Conservation (phyloP, 2,113 vertebrate species). For the Cacatua alba region DNA sequence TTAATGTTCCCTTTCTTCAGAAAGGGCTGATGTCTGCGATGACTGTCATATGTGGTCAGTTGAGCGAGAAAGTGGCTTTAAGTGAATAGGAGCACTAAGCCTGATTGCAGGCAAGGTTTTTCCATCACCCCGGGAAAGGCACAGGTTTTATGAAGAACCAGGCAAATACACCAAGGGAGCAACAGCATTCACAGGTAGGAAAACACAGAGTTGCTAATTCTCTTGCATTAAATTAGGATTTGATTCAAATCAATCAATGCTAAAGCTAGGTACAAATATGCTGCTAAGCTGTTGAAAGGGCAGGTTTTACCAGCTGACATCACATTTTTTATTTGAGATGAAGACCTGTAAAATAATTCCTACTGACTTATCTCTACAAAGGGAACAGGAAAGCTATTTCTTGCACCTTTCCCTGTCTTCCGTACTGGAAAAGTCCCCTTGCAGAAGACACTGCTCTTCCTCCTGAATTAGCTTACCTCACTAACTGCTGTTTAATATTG, state of each 20-base stretch:
- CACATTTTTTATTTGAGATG: fast-evolving
- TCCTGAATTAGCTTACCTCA: background rate
- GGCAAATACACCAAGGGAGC: background rate
- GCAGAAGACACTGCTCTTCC: background rate
- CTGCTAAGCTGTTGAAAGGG: background rate
- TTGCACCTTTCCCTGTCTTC: background rate
- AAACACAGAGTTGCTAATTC: background rate
- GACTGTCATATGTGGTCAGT: background rate
- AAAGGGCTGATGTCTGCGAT: background rate
- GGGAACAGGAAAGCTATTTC: background rate
- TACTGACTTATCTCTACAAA: background rate
- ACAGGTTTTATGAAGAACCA: background rate
- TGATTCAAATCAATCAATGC: background rate
- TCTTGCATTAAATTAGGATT: background rate
- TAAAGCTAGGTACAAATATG: background rate
- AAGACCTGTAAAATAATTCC: background rate
- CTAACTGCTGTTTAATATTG: background rate
- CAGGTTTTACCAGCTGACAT: background rate
- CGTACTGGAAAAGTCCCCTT: background rate
- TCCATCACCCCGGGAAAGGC: background rate
- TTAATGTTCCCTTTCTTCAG: background rate
- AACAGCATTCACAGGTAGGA: background rate
- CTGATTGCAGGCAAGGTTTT: background rate
- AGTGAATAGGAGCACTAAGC: background rate
- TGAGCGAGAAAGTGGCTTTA: background rate